These are phyloP conservation scores for Hermetia illucens DNA, from an alignment of 1,140 invertebrate species.

Conservation along the genomic window DNA sequence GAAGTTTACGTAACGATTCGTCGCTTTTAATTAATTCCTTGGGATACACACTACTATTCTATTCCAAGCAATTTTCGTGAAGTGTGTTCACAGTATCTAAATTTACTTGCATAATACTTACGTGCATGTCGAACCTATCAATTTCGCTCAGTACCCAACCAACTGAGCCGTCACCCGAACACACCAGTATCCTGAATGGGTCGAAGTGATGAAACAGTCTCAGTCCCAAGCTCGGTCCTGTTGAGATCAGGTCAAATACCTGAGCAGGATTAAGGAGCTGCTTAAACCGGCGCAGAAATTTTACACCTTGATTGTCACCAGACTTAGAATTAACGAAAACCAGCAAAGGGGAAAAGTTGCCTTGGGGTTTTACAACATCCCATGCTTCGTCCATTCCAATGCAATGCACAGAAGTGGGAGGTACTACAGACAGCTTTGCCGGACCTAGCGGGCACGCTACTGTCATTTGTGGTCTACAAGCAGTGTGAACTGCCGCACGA, in stretches of 20 bases:
- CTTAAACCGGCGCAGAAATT: slow-evolving; percentile 83
- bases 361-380: slow-evolving; percentile 67
- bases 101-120: too few species aligned
- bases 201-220: slow-evolving; percentile 81
- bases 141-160: slow-evolving; percentile 91
- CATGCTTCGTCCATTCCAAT: slow-evolving; percentile 81
- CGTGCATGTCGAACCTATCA: slow-evolving; percentile 82
- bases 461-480: slow-evolving; percentile 61
- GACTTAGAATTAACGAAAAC: slow-evolving; percentile 97
- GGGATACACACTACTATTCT: too few species aligned
- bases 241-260: slow-evolving; percentile 88
- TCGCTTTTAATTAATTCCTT: too few species aligned
- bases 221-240: slow-evolving; percentile 74
- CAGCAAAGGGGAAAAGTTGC: slow-evolving; percentile 59
- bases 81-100: too few species aligned
- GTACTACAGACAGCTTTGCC: slow-evolving; percentile 79
- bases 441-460: slow-evolving; percentile 72
- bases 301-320: slow-evolving; percentile 94
- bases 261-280: slow-evolving; percentile 93
- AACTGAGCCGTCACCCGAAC: slow-evolving; percentile 85
- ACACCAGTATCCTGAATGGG: slow-evolving; percentile 81
- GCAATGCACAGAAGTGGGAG: slow-evolving; percentile 81
- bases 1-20: too few species aligned
- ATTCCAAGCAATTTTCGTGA: too few species aligned
- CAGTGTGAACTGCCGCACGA: slow-evolving; percentile 77